Base-by-base conservation (phyloP, 2,888 invertebrate genomes). In the Hirudinaria manillensis region DNA sequence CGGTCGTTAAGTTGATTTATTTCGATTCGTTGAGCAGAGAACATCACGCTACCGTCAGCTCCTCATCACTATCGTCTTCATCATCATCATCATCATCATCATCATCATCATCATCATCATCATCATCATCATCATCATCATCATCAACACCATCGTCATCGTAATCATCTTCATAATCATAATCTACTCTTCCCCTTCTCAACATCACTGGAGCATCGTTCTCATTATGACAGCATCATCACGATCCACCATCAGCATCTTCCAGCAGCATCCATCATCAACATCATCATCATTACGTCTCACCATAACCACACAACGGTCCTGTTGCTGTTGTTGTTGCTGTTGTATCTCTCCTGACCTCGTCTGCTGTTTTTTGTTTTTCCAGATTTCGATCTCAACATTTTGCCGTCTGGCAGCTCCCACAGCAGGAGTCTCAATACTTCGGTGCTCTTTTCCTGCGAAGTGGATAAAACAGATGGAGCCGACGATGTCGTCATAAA, bases 21-120 rank as follows among this genome's bases (percentile, higher is more conserved):
- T 45, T 45, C 45, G 16, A 45, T 45, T 16, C 45, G 45, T 45
- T 45, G 45, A 45, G 45, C 45, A 45, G 45, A 45, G 13, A 45
- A 16, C 45, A 45, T 45, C 45, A 45, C 45, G 45, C 45, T 45
- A 45, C 3, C 45, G 16, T 45, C 45, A 61, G 24, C 10, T 61
- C 53, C 24, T 61, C 61, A 61, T 61, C 61, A 61, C n/a, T n/a
- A 36, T 68, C 68, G 32, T 67, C 72, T 56, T 68, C 68, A 74
- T 67, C 73, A 74, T 68, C 61, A 76, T 74, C 74, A 67, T 68
- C 76, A 68, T 74, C 74, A 76, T 76, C 70, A 72, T 76, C 67
- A 70, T 72, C 72, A 72, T 72, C 76, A 45, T 72, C 72, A 65
- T 67, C 72, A 4, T 73, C 72, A 66, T 67, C 76, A 66, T 55